phyloP scores from a whole-genome alignment of 2,797 vertebrate genomes.

The Pseudochromis fuscus region DNA sequence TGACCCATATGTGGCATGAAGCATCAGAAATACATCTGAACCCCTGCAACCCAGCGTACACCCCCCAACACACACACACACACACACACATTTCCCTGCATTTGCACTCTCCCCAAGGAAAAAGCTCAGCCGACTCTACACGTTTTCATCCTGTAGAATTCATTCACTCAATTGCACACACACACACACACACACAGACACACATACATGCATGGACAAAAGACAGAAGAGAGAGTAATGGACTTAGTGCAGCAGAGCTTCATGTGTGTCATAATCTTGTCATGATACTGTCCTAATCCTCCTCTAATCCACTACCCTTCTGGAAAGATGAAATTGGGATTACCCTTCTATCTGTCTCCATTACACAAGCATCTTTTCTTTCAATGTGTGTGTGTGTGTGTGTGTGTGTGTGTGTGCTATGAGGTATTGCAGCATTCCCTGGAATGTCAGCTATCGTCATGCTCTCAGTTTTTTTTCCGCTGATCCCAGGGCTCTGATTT shows the following conservation, averaged over 20 bases:
- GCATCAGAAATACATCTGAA: constrained; percentile 76
- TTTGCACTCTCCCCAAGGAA: constrained; percentile 48
- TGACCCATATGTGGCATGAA: constrained; percentile 78
- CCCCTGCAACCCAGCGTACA: constrained; percentile 54
- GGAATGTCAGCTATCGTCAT: constrained; percentile 75
- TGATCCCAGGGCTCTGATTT: constrained; percentile 74
- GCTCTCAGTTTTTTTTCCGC: constrained; percentile 62
- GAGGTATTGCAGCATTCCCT: constrained; percentile 70
- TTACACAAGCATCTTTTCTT: constrained; percentile 67
- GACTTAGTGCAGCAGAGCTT: constrained; percentile 74
- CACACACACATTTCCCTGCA: constrained; percentile 5
- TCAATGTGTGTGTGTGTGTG: constrained; percentile 31
- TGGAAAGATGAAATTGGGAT: constrained; percentile 79
- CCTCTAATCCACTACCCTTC: constrained; percentile 76
- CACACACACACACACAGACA: constrained; percentile 17
- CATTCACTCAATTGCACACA: constrained; percentile 51
- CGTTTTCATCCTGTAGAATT: constrained; percentile 73
- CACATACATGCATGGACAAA: constrained; percentile 24
- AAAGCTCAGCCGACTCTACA: constrained; percentile 61
- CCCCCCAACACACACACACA: constrained; percentile 17
- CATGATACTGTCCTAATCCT: constrained; percentile 82
- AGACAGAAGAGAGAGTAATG: constrained; percentile 67
- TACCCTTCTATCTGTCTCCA: constrained; percentile 71
- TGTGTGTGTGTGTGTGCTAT: constrained; percentile 36
- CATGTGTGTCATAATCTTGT: constrained; percentile 79